Evolutionary conservation across 1,140 invertebrate species (phyloP).

Genomic region (Anastrepha ludens): DNA sequence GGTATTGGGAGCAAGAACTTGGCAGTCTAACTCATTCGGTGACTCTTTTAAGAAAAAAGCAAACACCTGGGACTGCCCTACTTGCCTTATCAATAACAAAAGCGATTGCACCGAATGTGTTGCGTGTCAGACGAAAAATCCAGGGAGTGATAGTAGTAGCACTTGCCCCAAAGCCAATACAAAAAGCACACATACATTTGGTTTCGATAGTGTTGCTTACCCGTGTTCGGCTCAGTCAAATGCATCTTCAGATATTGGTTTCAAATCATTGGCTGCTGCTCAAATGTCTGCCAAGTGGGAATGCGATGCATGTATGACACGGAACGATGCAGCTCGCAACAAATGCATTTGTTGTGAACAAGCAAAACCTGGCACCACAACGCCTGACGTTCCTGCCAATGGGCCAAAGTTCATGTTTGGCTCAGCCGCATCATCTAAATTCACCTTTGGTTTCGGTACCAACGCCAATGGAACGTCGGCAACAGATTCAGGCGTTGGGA

Average conservation of each 20-base stretch:
- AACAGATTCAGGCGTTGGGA: conserved; percentile 56
- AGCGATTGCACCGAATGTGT: conserved; percentile 76
- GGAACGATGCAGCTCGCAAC: conserved; percentile 76
- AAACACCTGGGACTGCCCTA: conserved; percentile 79
- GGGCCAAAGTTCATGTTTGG: conserved; percentile 61
- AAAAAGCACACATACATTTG: conserved; percentile 60
- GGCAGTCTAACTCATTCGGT: conserved; percentile 73
- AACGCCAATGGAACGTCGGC: conserved; percentile 46
- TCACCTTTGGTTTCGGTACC: conserved; percentile 74
- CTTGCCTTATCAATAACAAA: conserved; percentile 79
- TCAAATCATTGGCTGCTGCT: conserved; percentile 68
- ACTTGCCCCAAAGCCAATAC: conserved; percentile 62
- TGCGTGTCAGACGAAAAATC: conserved; percentile 72
- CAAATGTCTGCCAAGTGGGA: conserved; percentile 78
- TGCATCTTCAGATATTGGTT: conserved; percentile 60
- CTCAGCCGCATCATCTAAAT: conserved; percentile 72
- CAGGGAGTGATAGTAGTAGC: conserved; percentile 63
- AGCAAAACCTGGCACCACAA: conserved; percentile 76
- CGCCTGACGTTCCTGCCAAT: conserved; percentile 51
- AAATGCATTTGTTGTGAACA: conserved; percentile 84
- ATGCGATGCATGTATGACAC: conserved; percentile 81
- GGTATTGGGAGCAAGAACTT: conserved; percentile 1
- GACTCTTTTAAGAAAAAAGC: conserved; percentile 76
- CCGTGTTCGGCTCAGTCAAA: conserved; percentile 60
- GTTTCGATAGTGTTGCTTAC: conserved; percentile 58